Evolutionary conservation across 2,797 vertebrate genomes (phyloP), one percentile per base, ranked within the genome.

Genomic region (Coracias cyanogaster): DNA sequence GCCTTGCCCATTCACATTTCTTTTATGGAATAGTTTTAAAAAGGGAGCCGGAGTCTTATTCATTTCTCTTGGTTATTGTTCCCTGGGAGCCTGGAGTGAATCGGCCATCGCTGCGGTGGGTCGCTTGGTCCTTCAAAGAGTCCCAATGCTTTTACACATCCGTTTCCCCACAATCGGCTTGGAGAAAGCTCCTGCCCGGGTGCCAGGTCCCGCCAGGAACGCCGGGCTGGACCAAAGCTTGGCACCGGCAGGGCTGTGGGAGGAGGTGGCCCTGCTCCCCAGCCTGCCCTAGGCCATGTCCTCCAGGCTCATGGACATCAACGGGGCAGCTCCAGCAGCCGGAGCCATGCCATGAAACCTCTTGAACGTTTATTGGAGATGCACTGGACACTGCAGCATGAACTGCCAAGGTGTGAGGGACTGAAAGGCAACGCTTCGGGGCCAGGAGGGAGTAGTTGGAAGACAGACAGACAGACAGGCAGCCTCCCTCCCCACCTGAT

Each of bases 1-100:
- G 94, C 89, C 93, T 96, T 96, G 92, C 93, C 94, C 88, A 94
- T 96, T 96, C 93, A 87, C 76, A 96, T 95, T 92, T 97, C 82
- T 94, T 95, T 94, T 93, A 96, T 92, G 90, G 88, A 96, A 96
- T 92, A 94, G 73, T 93, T 95, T 86, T 88, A 9, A 85, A 96
- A 94, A 93, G 79, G 82, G 93, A 95, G 94, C 90, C 15, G 86
- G 79, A 94, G 93, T 41, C 90, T 95, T 96, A 94, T 90, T 96
- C 88, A 95, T 84, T 95, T 93, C 84, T 91, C 57, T 95, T 35
- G 84, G 82, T 95, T 87, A 97, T 95, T 96, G 94, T 95, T 96
- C 96, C 95, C 96, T 96, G 93, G 96, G 95, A 95, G 94, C 86
- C 79, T 74, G 86, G 66, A 94, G 93, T 94, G 93, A 95, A 95